These are phyloP conservation scores for Hyalella azteca DNA, from an alignment of 2,888 invertebrate species.

Conservation along the genomic window DNA sequence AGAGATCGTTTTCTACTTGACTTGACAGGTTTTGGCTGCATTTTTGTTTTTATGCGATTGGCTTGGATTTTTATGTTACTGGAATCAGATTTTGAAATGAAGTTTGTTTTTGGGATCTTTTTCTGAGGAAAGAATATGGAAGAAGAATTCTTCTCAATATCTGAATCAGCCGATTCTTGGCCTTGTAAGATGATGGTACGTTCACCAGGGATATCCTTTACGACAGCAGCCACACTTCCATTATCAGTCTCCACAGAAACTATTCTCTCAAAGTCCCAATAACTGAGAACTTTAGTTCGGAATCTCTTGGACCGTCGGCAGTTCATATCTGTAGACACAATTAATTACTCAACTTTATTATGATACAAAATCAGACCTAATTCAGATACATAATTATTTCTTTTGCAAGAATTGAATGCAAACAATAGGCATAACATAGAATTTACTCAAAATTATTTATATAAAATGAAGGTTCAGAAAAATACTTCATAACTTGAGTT, in stretches of 20 bases:
- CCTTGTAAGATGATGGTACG: background rate
- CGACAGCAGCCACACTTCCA: background rate
- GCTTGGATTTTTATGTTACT: too few species aligned
- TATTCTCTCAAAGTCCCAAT: constrained; percentile 3
- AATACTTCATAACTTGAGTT: too few species aligned
- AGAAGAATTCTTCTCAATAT: background rate
- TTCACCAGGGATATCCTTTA: constrained; percentile 12
- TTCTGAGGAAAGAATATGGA: background rate
- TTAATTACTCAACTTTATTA: too few species aligned
- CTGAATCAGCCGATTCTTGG: background rate
- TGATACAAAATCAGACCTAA: too few species aligned
- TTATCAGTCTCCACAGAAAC: background rate
- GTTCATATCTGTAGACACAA: too few species aligned
- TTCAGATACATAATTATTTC: too few species aligned
- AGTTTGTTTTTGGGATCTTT: background rate
- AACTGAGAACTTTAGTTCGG: background rate
- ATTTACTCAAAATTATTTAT: too few species aligned
- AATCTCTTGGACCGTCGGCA: constrained; percentile 6
- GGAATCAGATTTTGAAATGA: too few species aligned
- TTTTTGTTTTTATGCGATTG: too few species aligned
- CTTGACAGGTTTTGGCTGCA: background rate
- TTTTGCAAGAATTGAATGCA: too few species aligned
- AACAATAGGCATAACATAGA: too few species aligned
- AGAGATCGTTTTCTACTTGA: background rate
- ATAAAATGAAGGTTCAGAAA: too few species aligned